phyloP scores from a whole-genome alignment of 1,140 invertebrate species.

The Vanessa tameamea region DNA sequence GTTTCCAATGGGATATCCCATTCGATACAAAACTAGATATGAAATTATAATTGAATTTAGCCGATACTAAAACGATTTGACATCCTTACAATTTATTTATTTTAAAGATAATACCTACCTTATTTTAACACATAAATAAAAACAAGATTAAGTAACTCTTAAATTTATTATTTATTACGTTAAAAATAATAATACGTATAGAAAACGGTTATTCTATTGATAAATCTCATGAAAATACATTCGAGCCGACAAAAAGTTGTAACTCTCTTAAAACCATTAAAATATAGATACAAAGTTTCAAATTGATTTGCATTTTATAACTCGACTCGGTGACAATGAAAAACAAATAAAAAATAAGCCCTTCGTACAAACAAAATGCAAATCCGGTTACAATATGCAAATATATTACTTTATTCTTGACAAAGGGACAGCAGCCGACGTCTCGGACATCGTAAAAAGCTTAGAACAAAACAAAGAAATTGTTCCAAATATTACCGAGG shows the following conservation, averaged over 20 bases:
- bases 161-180: too few relatives aligned
- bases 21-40: too few relatives aligned
- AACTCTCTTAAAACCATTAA: background rate
- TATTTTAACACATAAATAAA: too few relatives aligned
- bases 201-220: background rate
- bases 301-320: constrained; percentile 70
- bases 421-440: constrained; percentile 54
- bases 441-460: constrained; percentile 63
- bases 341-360: constrained; percentile 55
- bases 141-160: too few relatives aligned
- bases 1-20: too few relatives aligned
- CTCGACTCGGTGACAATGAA: constrained; percentile 59
- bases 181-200: background rate
- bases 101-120: too few relatives aligned
- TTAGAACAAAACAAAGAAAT: constrained; percentile 59
- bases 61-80: too few relatives aligned
- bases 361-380: constrained; percentile 59
- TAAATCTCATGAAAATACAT: background rate
- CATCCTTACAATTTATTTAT: too few relatives aligned
- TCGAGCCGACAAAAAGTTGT: background rate
- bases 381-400: constrained; percentile 72
- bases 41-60: too few relatives aligned
- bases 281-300: constrained; percentile 22
- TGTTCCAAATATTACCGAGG: constrained; percentile 61
- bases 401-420: constrained; percentile 52